Evolutionary conservation across 2,113 vertebrate species (phyloP), one percentile per base, ranked within the genome.

Genomic region (Agapornis roseicollis): DNA sequence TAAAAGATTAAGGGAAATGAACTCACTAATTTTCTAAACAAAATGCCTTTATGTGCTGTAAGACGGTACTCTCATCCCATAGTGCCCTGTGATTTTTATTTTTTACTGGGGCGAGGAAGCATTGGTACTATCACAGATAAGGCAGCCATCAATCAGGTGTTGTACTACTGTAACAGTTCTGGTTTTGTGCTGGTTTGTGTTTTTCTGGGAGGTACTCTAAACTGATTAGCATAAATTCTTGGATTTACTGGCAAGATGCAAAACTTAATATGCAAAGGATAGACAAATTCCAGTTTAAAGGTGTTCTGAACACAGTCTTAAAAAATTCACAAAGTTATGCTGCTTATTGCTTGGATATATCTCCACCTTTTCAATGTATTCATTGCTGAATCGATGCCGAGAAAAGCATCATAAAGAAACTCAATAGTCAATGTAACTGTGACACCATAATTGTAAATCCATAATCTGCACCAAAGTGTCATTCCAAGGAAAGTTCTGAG

Each of bases 91-190:
- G 31, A 46, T 60, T 42, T 23, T 56, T 55, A 23, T n/a, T 35
- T 68, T 80, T 71, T 52, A 15, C 9, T 8, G 17, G 44, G 44
- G 44, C 7, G 22, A 31, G 4, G 28, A 2, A 17, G 0, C 3
- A 11, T 58, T 28, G 0, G 0, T 49, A 7, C 7, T 74, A 1
- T 14, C 19, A 31, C 24, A 85, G 28, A 28, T 27, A 24, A 74
- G 10, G 25, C 19, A 68, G 47, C 5, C 6, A 63, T 56, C 33
- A 78, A 58, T 53, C 10, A 23, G 6, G 18, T 46, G 17, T 17
- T 73, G 12, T 10, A 3, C 6, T 4, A 6, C 27, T 13, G 7
- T 7, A 37, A 74, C 13, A 19, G 37, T 29, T 69, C 27, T 70
- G 28, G 10, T n/a, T 41, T 35, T 15, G 9, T 58, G 27, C 5